Base-by-base conservation (phyloP, 2,797 vertebrate genomes). In the Gallinago nigripennis region DNA sequence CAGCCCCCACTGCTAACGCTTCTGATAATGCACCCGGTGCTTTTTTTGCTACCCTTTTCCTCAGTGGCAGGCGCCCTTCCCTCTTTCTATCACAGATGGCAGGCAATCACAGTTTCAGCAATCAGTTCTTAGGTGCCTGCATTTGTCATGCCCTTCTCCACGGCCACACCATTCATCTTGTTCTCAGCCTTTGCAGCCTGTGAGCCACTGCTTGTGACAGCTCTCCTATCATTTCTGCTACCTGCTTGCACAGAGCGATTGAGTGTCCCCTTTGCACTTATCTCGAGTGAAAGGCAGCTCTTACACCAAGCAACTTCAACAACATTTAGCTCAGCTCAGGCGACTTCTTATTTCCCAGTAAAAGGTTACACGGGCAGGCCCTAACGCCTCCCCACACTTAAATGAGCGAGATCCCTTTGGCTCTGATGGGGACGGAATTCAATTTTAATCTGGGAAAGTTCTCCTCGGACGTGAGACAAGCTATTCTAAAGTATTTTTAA, bases 21-120 rank as follows among this genome's bases (percentile, higher is more conserved):
- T 63, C 6, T 58, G 25, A 45, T 82, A 88, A 93, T 60, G 82
- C 35, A 79, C 20, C 39, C 65, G 63, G 46, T 48, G 23, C 30
- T 69, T 94, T 86, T 31, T 43, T 75, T 78, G 37, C 54, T 57
- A 10, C 33, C 43, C 21, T 71, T 90, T 94, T 50, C 56, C 58
- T 79, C 58, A 18, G 35, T 21, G 72, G 10, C 70, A 94, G 56
- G 51, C 1, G 1, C 31, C 28, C 43, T 88, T 94, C 73, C 33
- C 17, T 82, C 54, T 83, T 58, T 65, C 46, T 79, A 1, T 69
- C 56, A 25, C 27, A 70, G 35, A 51, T 19, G 39, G 78, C 8
- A 63, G 72, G 71, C 71, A 95, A 88, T 90, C 90, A 92, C 30
- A 56, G 30, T 45, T 88, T 57, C 82, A 72, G 88, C 91, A 91